A percentile compares a stretch with the other conserved stretches of the same genome.
Conservation (phyloP, 2,888 invertebrate species). For the Eurois occulta region DNA sequence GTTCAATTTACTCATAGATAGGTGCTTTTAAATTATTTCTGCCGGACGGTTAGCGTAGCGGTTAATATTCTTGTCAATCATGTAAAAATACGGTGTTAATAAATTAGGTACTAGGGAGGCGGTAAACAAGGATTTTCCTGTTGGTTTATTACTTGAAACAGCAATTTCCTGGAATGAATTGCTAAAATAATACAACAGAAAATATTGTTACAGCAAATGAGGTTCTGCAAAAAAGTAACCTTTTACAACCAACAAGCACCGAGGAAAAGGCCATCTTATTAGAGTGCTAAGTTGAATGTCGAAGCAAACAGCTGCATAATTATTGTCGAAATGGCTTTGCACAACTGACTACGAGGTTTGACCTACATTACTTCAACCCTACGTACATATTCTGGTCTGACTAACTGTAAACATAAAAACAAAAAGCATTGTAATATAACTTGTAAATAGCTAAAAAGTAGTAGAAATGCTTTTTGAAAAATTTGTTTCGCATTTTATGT, state of each 20-base stretch:
- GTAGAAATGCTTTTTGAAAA: conserved; percentile 46
- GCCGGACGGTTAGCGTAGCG: conserved; percentile 1
- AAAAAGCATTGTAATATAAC: conserved; percentile 28
- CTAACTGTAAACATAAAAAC: background rate
- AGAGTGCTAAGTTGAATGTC: conserved; percentile 75
- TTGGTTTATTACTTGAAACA: conserved; percentile 17
- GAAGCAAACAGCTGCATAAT: conserved; percentile 76
- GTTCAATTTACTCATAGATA: conserved; percentile 35
- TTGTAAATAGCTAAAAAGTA: conserved; percentile 55
- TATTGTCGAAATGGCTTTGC: conserved; percentile 65
- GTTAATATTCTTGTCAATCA: conserved; percentile 3
- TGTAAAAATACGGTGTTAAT: conserved; percentile 2
- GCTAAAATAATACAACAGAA: conserved; percentile 32
- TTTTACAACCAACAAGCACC: conserved; percentile 40
- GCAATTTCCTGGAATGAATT: conserved; percentile 28
- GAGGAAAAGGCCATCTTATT: conserved; percentile 74
- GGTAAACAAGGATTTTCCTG: conserved; percentile 26
- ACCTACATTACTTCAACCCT: conserved; percentile 30
- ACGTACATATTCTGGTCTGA: conserved; percentile 9
- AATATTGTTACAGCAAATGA: conserved; percentile 34
- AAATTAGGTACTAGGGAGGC: conserved; percentile 2
- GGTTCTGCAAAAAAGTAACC: conserved; percentile 25
- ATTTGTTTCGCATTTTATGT: conserved; percentile 37
- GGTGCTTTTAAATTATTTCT: conserved; percentile 16
- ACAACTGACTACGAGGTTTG: conserved; percentile 60